Percentiles rank a stretch among this genome's conserved stretches.
phyloP scores from a whole-genome alignment of 2,797 vertebrate genomes.

The Mus caroli region DNA sequence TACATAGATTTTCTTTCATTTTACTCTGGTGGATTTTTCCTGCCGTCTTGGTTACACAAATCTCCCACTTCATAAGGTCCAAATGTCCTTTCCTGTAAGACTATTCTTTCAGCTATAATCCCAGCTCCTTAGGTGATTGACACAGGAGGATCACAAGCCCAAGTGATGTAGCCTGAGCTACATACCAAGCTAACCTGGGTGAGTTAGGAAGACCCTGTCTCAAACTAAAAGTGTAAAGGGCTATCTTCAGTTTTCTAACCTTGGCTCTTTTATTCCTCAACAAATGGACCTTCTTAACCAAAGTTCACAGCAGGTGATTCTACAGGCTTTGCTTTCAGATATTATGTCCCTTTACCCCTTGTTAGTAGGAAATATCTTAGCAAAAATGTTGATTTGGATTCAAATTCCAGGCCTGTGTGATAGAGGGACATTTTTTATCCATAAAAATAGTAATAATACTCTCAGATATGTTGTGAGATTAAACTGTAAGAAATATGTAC shows the following conservation, averaged over 20 bases:
- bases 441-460: slow-evolving; percentile 20
- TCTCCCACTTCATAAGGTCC: background rate
- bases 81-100: background rate
- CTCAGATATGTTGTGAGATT: background rate
- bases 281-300: background rate
- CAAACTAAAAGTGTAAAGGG: background rate
- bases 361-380: slow-evolving; percentile 9
- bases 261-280: background rate
- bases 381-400: background rate
- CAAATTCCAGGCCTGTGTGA: background rate
- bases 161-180: background rate
- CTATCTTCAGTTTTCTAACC: background rate
- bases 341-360: background rate
- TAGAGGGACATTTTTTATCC: background rate
- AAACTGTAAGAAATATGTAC: background rate
- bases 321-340: background rate
- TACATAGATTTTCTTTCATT: background rate
- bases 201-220: background rate
- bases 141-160: background rate
- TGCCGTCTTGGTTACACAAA: slow-evolving; percentile 6
- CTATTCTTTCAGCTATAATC: background rate
- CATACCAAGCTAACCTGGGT: background rate
- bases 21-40: background rate
- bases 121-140: background rate
- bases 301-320: background rate